Conservation (phyloP, 1,140 invertebrate genomes). For the Odontomachus brunneus region DNA sequence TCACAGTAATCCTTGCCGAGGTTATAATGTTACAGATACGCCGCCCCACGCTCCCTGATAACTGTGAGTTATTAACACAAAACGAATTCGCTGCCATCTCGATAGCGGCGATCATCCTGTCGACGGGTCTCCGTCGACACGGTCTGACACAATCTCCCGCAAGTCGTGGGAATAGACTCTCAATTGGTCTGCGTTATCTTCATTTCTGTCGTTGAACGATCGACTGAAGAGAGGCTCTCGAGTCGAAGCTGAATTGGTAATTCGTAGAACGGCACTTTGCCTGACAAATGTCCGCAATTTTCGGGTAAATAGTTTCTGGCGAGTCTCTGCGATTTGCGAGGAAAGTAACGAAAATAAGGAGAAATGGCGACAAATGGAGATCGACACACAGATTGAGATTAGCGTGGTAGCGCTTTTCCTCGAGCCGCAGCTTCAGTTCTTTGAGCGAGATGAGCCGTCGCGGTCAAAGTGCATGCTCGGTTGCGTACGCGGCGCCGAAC, state of each 20-base stretch:
- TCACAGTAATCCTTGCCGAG: slow-evolving; percentile 55
- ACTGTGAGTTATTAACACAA: slow-evolving; percentile 74
- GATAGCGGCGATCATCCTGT: slow-evolving; percentile 34
- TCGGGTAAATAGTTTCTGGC: too few species aligned
- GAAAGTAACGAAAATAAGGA: too few species aligned
- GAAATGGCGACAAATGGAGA: too few species aligned
- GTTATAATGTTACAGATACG: slow-evolving; percentile 70
- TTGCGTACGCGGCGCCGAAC: background rate
- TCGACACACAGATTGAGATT: background rate
- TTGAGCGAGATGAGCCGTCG: background rate
- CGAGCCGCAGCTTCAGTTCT: slow-evolving; percentile 31
- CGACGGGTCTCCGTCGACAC: slow-evolving; percentile 53
- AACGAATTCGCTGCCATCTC: slow-evolving; percentile 25
- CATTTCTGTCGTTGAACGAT: background rate
- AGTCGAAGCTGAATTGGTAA: too few species aligned
- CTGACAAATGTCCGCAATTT: too few species aligned
- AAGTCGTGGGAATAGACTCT: background rate
- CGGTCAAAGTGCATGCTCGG: background rate
- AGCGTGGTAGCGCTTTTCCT: background rate
- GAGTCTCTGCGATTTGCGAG: too few species aligned
- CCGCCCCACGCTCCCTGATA: slow-evolving; percentile 72
- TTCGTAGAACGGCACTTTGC: too few species aligned
- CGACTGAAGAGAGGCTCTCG: background rate
- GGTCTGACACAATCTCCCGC: slow-evolving; percentile 62
- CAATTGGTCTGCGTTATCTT: background rate